Evolutionary conservation across 2,113 vertebrate species (phyloP), one percentile per base, ranked within the genome.

Genomic region (Corapipo altera): DNA sequence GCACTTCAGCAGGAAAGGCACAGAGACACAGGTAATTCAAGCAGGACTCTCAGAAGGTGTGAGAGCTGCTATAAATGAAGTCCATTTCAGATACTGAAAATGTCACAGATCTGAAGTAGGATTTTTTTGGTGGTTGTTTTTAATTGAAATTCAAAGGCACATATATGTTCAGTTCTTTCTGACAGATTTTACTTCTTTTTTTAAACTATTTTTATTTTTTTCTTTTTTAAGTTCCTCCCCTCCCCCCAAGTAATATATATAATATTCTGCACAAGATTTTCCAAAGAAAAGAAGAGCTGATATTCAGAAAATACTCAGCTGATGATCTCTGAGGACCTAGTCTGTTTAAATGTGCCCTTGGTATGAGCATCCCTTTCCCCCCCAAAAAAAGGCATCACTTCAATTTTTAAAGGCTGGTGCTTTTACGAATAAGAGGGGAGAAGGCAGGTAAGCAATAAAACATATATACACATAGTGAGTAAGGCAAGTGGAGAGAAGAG

Each of bases 191-290:
- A n/a, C 2, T 11, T 22, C 2, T 21, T 24, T 6, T 12, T 1
- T 46, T 1, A 2, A 30, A 17, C 13, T 33, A 33, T 33, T 21
- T 33, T 13, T 57, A 5, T 57, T 19, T 28, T 19, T 13, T 4
- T 22, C 12, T 4, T 2, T 16, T 58, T 24, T 59, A 35, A 15
- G 9, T 35, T 59, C 17, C 26, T 39, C 5, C 10, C 3, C 6
- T 7, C 7, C 0, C 1, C 5, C 3, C 11, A 51, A 51, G 2
- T 58, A 69, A 28, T 13, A 69, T 1, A 20, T 80, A 72, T 3
- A 2, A 41, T 28, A 46, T 43, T 65, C 46, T 15, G 6, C 30
- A 28, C 19, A 86, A 77, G 19, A 65, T 44, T 69, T 87, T 89
- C 24, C 44, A 74, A 67, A 37, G 12, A 19, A 79, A 80, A 52